Percentiles rank a stretch among this genome's conserved stretches.
phyloP scores from a whole-genome alignment of 2,888 invertebrate genomes.

The Imbricaverruca yamaguchii region DNA sequence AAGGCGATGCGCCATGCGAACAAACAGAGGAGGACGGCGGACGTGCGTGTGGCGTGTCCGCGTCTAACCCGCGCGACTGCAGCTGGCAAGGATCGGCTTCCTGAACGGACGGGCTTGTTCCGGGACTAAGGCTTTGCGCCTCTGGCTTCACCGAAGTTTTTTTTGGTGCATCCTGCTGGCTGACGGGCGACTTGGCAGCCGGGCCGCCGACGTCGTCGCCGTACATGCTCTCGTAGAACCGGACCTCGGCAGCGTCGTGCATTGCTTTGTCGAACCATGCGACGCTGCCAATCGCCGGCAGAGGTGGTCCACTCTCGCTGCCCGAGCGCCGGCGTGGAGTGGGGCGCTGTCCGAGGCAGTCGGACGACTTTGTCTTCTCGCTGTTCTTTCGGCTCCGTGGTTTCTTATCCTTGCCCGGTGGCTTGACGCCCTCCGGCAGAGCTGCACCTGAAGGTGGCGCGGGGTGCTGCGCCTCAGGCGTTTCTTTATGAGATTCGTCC shows the following conservation, averaged over 20 bases:
- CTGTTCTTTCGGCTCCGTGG: neutral
- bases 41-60: neutral
- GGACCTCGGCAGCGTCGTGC: neutral
- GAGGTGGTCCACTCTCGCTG: neutral
- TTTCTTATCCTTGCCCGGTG: neutral
- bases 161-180: neutral
- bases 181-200: too few species aligned
- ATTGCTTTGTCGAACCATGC: neutral
- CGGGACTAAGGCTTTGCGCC: neutral
- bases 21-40: neutral
- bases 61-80: neutral
- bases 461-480: neutral
- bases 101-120: too few species aligned
- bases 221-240: neutral
- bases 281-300: neutral
- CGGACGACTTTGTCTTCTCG: neutral
- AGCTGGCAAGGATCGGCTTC: neutral
- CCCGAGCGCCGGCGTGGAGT: neutral
- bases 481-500: neutral
- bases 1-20: too few species aligned
- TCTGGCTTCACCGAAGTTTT: slow-evolving; percentile 8
- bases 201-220: neutral
- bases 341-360: neutral
- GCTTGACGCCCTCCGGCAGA: neutral
- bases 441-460: neutral